phyloP scores from a whole-genome alignment of 1,140 invertebrate genomes.

The Hestina assimilis region DNA sequence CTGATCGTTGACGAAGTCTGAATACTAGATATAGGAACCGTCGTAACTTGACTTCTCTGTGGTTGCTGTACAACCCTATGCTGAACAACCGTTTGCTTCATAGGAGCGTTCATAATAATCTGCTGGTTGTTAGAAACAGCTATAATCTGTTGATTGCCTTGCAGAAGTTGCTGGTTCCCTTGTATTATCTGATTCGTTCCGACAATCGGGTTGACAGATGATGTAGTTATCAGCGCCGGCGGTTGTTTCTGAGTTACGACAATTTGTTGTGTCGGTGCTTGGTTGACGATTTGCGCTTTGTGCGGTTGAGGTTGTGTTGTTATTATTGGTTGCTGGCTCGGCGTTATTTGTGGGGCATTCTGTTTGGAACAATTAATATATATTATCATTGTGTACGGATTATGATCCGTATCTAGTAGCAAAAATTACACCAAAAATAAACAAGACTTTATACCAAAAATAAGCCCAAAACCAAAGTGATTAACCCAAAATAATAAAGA shows the following conservation, averaged over 20 bases:
- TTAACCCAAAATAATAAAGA: background rate
- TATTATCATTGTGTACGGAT: too few relatives aligned
- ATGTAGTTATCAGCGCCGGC: constrained; percentile 54
- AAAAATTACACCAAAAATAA: background rate
- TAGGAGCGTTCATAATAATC: constrained; percentile 61
- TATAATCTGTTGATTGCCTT: constrained; percentile 66
- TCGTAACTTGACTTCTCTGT: constrained; percentile 47
- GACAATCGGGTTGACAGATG: constrained; percentile 43
- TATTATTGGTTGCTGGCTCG: constrained; percentile 74
- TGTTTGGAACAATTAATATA: constrained; percentile 26
- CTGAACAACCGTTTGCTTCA: constrained; percentile 41
- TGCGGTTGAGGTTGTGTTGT: constrained; percentile 72
- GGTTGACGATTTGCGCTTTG: constrained; percentile 68
- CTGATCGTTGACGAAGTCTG: constrained; percentile 23
- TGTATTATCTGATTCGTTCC: constrained; percentile 50
- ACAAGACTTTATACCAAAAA: background rate
- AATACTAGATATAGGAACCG: constrained; percentile 16
- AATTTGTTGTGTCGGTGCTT: constrained; percentile 56
- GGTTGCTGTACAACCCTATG: constrained; percentile 58
- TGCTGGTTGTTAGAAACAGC: constrained; percentile 65
- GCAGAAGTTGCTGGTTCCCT: constrained; percentile 61
- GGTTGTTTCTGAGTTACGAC: constrained; percentile 68
- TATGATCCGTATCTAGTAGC: too few relatives aligned
- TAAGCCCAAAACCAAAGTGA: constrained; percentile 9
- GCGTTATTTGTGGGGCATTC: constrained; percentile 68